Conservation (phyloP, 1,140 invertebrate genomes). For the Apis florea region DNA sequence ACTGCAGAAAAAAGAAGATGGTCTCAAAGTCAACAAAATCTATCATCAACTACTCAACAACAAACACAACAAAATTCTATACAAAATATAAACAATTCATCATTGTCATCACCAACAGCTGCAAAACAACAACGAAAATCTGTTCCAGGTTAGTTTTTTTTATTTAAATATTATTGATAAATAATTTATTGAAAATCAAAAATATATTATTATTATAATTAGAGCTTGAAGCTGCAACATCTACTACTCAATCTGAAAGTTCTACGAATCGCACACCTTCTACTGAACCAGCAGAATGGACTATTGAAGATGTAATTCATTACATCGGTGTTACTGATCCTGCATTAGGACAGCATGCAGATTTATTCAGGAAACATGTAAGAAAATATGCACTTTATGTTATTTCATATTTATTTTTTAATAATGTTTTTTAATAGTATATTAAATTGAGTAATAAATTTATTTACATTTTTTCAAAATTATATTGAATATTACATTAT, state of each 20-base stretch:
- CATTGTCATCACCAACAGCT: conserved; percentile 59
- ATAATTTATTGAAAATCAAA: neutral
- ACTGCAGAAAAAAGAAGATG: conserved; percentile 72
- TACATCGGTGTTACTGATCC: conserved; percentile 92
- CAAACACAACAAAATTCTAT: conserved; percentile 53
- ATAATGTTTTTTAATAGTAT: too few species aligned
- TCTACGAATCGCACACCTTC: conserved; percentile 72
- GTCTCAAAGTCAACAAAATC: conserved; percentile 78
- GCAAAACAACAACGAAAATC: conserved; percentile 79
- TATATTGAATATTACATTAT: neutral
- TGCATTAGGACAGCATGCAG: conserved; percentile 90
- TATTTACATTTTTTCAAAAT: neutral
- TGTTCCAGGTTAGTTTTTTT: conserved; percentile 71
- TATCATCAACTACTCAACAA: conserved; percentile 66
- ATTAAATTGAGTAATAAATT: neutral
- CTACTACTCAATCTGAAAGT: conserved; percentile 81
- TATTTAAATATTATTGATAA: neutral
- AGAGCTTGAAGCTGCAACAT: conserved; percentile 84
- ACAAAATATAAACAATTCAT: conserved; percentile 56
- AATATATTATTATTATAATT: conserved; percentile 35
- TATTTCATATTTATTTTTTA: conserved; percentile 53
- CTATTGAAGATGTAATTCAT: conserved; percentile 96
- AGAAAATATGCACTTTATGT: conserved; percentile 76
- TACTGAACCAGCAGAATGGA: conserved; percentile 92
- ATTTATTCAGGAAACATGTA: conserved; percentile 96